These are phyloP conservation scores for Drosophila orena DNA, from an alignment of 1,140 invertebrate species.

Conservation along the genomic window DNA sequence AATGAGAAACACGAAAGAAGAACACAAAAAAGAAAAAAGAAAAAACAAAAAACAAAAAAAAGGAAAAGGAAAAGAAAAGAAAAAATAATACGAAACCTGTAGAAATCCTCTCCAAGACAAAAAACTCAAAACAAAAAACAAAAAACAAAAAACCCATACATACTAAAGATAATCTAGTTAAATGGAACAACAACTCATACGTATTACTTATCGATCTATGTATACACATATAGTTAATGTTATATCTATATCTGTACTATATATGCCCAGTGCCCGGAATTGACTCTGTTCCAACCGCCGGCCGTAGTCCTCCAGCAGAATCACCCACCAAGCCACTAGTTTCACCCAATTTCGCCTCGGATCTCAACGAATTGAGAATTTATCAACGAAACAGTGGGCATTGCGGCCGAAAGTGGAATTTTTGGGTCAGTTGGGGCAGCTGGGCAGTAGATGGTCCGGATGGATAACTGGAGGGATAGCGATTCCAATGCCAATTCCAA, in stretches of 20 bases:
- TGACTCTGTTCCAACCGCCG: neutral
- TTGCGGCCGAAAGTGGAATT: neutral
- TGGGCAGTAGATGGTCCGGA: neutral
- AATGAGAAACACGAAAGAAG: neutral
- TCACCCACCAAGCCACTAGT: neutral
- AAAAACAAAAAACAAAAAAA: neutral
- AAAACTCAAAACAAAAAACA: constrained; percentile 13
- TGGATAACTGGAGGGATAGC: constrained; percentile 2
- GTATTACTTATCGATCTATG: constrained; percentile 58
- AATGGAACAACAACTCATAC: constrained; percentile 75
- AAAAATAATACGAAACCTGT: neutral
- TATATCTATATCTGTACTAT: constrained; percentile 9
- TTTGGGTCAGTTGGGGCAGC: neutral
- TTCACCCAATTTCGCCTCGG: constrained; percentile 1
- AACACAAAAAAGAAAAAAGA: neutral
- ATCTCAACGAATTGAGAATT: constrained; percentile 10
- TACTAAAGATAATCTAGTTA: constrained; percentile 70
- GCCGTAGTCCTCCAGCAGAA: neutral
- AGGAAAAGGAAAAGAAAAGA: too few relatives aligned
- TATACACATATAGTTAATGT: constrained; percentile 45
- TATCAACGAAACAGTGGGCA: constrained; percentile 21
- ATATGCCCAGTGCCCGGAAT: neutral
- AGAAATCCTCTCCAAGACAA: constrained; percentile 27
- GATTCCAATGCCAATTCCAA: constrained; percentile 2
- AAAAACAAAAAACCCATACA: constrained; percentile 10